Base-by-base conservation (phyloP, 2,888 invertebrate genomes). In the Watsonalla binaria region DNA sequence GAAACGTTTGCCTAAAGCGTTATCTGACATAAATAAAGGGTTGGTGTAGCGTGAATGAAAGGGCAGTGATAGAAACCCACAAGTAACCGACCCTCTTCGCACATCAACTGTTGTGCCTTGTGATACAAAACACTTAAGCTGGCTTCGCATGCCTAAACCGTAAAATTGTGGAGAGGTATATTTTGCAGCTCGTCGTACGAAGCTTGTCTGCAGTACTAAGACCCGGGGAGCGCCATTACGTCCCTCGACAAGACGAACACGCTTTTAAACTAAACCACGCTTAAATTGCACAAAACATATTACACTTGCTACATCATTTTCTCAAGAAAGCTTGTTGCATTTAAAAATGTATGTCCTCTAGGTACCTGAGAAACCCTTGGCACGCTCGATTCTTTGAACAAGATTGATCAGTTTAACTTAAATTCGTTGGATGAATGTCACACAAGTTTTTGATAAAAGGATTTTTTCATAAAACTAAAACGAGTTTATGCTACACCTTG, bases 181-280 rank as follows among this genome's bases (percentile, higher is more conserved):
- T 48, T 76, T 72, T 72, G 74, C 71, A 71, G 69, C 69, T 59
- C 68, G 68, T 58, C 59, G 60, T 60, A 58, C 58, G 58, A 62
- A 70, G 71, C 70, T 73, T 72, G 65, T 56, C 61, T 54, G 49
- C 60, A 52, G 60, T 57, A 64, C 62, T 73, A 76, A 69, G 67
- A 66, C 65, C 82, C 80, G 80, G 51, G 24, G 78, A 69, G 79
- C 71, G 58, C 78, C 76, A 82, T 84, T 81, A 78, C 68, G 64
- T 60, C 59, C 53, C 62, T 61, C 62, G 64, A 63, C 63, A 68
- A 70, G 76, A 76, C 77, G 76, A 78, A 74, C 72, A 72, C 72
- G 79, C 81, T 82, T 81, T 83, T 82, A 83, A 80, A 82, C 79
- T 78, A 76, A 81, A 81, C 78, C 76, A 72, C 70, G 67, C 72